Evolutionary conservation across 1,140 invertebrate genomes (phyloP), one percentile per base, ranked within the genome.

Genomic region (Microplitis demolitor): DNA sequence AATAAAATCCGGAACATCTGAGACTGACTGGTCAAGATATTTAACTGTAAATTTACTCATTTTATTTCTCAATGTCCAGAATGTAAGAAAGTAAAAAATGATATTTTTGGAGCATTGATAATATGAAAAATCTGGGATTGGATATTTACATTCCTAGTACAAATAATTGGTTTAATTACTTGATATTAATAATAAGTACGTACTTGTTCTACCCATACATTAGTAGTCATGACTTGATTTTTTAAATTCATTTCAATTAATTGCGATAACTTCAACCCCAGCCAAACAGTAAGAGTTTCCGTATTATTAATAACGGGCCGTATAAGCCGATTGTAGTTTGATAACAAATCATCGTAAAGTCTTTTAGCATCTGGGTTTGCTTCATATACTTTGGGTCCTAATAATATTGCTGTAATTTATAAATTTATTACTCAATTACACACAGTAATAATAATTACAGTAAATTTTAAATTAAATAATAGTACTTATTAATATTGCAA

Each of bases 301-400:
- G 93, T 95, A 80, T 97, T 97, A 84, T 99, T 97, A 11, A 91
- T 92, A 45, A 99, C 97, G 0, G 98, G 98, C 75, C 98, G 88
- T 75, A 99, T 98, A 37, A 99, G 90, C 67, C 97, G 91, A 87
- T 99, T 99, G 84, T 99, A 99, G 86, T 98, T 97, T 77, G 94
- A 96, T 6, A 98, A 88, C 53, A 97, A 89, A 85, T 97, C 96
- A 84, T 98, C 96, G 79, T 97, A 97, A 0, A 97, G 89, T 61
- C 95, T 88, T 86, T 97, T 97, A 0, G 96, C 94, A 82, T 97
- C 94, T 33, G 95, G 95, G 88, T 96, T 97, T 0, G 94, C 95
- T 86, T 95, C 93, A 58, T 88, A 89, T 79, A 88, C 87, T 84
- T 90, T 88, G 78, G 71, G 71, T 61, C 71, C 71, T 51, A 64